A percentile compares a stretch with the other conserved stretches of the same genome.
Evolutionary conservation across 35 echinoderm and acorn worm genomes (phyloP).

Genomic region (Ptychodera flava): DNA sequence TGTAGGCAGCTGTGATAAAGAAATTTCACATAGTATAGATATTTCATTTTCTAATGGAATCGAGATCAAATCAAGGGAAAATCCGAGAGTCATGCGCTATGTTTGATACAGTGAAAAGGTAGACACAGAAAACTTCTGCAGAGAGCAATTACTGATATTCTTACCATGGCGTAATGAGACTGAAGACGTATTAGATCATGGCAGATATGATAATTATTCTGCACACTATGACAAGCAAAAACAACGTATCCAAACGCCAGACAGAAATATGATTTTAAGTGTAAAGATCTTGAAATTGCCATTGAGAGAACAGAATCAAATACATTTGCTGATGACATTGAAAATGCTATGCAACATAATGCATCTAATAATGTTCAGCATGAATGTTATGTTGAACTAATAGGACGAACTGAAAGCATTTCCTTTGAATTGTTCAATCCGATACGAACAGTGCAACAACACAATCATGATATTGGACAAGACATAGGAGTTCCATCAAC

Average conservation of each 20-base stretch:
- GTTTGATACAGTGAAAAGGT: conserved; percentile 14
- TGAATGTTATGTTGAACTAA: not conserved
- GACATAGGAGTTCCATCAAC: conserved; percentile 21
- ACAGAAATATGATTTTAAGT: not conserved
- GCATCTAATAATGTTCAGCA: not conserved
- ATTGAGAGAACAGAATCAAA: not conserved
- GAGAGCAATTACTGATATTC: conserved; percentile 40
- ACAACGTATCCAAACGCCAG: not conserved
- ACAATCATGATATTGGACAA: conserved; percentile 39
- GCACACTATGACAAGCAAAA: not conserved
- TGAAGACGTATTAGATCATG: not conserved
- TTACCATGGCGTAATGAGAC: conserved; percentile 32
- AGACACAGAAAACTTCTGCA: conserved; percentile 43
- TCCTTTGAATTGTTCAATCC: not conserved
- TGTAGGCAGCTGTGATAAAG: not conserved
- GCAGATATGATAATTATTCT: not conserved
- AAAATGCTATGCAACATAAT: not conserved
- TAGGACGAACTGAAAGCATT: not conserved
- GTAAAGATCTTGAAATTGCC: not conserved
- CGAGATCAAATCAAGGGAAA: conserved; percentile 12
- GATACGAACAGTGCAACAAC: conserved; percentile 6
- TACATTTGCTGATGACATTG: not conserved
- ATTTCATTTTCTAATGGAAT: conserved; percentile 19
- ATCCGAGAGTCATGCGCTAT: conserved; percentile 20
- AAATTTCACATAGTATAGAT: not conserved